These are phyloP conservation scores for Tyto alba DNA, from an alignment of 2,113 vertebrate genomes.

Conservation along the genomic window DNA sequence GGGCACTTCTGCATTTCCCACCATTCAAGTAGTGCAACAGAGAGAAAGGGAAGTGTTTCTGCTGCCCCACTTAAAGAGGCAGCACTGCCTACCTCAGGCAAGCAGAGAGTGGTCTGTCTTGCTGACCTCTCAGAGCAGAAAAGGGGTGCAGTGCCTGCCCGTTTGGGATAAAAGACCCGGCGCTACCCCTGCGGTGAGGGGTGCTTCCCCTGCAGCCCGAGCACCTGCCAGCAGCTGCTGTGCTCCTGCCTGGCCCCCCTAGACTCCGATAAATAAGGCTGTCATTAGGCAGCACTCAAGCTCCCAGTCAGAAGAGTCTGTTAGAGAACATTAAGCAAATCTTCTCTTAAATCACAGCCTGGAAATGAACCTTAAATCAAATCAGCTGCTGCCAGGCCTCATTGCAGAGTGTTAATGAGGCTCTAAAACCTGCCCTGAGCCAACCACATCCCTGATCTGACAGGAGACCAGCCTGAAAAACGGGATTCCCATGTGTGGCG, in stretches of 20 bases:
- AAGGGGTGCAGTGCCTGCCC: background rate
- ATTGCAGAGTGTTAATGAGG: constrained; percentile 65
- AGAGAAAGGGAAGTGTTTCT: background rate
- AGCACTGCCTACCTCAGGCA: background rate
- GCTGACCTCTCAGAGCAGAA: background rate
- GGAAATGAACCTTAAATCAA: constrained; percentile 71
- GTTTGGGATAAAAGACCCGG: background rate
- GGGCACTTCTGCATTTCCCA: background rate
- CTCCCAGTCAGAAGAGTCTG: constrained; percentile 65
- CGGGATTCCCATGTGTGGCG: constrained; percentile 49
- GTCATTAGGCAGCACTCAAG: constrained; percentile 64
- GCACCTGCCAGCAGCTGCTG: constrained; percentile 8
- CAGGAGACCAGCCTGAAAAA: constrained; percentile 50
- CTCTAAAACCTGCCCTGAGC: constrained; percentile 62
- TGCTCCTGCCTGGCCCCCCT: background rate
- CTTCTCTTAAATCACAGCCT: constrained; percentile 65
- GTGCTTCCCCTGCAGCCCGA: constrained; percentile 2
- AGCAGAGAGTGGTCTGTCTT: background rate
- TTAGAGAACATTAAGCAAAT: constrained; percentile 69
- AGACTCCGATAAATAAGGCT: constrained; percentile 58
- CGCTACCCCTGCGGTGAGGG: background rate
- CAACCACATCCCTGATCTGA: constrained; percentile 33
- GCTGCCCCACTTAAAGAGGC: fast-evolving
- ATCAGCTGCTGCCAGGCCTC: constrained; percentile 62
- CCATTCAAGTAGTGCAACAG: background rate